Base-by-base conservation (phyloP, 2,888 invertebrate species). In the Plagodis dolabraria region DNA sequence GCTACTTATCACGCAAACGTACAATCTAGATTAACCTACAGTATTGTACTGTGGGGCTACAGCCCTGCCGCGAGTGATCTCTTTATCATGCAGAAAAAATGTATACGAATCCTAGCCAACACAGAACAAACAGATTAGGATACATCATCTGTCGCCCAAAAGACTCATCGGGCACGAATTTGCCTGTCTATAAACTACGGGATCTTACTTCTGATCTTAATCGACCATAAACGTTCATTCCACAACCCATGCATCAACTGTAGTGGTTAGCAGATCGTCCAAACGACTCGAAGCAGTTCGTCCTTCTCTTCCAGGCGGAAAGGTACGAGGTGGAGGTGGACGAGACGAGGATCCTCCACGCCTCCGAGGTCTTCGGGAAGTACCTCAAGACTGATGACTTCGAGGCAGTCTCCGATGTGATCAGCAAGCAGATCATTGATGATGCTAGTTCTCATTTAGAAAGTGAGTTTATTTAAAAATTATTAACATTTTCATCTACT, bases 261-360 rank as follows among this genome's bases (percentile, higher is more conserved):
- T 53, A 61, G 45, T 46, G 45, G 35, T 34, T 33, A 53, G 53
- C 52, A 61, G 60, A 57, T 57, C 60, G 50, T 57, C 56, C 60
- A 45, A 48, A 56, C 52, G 52, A 61, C 60, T 61, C 53, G 60
- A 61, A 57, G 56, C 60, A 61, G 60, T 57, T 61, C 53, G 60
- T 61, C 5, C 48, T 49, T 53, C 74, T 94, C 60, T 79, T 80
- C 60, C 87, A 93, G 93, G 87, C 87, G 94, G 96, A 96, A 83
- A 96, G 96, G 80, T 99, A 98, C 94, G 98, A 99, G 93, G 95
- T 99, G 80, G 98, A 98, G 84, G 96, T 96, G 84, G 98, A 98
- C 91, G 98, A 98, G 92, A 95, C 96, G 85, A 94, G 98, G 64
- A 93, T 94, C 76, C 95, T 95, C 77, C 94, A 96, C 85, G 98